phyloP scores from a whole-genome alignment of 2,888 invertebrate genomes.

The Spisula solida region DNA sequence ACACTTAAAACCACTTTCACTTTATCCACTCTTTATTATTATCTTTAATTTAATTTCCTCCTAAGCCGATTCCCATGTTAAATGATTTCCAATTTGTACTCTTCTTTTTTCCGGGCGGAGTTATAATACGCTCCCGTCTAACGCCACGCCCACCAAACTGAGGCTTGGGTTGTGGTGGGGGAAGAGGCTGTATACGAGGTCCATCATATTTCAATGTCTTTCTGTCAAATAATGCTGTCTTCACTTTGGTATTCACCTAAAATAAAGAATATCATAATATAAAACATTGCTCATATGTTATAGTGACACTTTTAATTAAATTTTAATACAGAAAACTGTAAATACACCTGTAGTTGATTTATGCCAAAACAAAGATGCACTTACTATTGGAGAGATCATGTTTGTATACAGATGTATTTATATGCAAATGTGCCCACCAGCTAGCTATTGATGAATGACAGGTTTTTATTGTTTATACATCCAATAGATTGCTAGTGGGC shows the following conservation, averaged over 20 bases:
- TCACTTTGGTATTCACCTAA: constrained; percentile 81
- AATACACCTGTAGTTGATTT: no score
- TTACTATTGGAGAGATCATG: no score
- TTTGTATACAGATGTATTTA: no score
- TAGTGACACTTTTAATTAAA: no score
- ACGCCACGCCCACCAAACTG: constrained; percentile 65
- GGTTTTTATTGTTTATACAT: no score
- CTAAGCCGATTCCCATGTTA: constrained; percentile 66
- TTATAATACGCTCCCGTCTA: constrained; percentile 62
- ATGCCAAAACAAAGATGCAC: no score
- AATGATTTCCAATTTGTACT: constrained; percentile 72
- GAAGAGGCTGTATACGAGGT: constrained; percentile 79
- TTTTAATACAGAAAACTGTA: no score
- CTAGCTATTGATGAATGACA: no score
- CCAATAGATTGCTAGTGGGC: no score
- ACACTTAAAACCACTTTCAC: no score
- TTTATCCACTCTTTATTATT: not conserved
- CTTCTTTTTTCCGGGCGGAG: constrained; percentile 62
- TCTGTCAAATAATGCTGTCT: constrained; percentile 78
- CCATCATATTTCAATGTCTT: constrained; percentile 78
- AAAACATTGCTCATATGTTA: no score
- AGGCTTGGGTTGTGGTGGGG: constrained; percentile 74
- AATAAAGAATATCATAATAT: constrained; percentile 26
- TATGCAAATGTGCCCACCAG: no score
- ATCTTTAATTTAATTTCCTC: constrained; percentile 52